Conservation (phyloP, 2,113 vertebrate genomes). For the Thomomys bottae region DNA sequence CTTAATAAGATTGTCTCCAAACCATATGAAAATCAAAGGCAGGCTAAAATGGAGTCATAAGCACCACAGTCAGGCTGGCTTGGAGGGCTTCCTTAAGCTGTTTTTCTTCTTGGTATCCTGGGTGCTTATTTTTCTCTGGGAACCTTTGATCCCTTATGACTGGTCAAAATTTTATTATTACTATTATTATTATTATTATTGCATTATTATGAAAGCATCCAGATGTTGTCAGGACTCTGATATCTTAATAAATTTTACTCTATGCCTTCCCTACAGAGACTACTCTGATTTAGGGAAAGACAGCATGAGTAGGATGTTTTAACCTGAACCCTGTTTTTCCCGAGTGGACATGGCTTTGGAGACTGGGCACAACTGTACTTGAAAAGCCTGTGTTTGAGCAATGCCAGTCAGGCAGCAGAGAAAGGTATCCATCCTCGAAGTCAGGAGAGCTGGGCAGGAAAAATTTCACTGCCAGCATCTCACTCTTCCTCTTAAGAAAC, state of each 20-base stretch:
- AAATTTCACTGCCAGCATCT: neutral
- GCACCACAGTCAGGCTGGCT: neutral
- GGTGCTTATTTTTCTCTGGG: neutral
- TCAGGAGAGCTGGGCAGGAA: neutral
- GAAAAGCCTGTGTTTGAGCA: too few relatives aligned
- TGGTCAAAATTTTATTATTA: neutral
- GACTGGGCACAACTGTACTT: neutral
- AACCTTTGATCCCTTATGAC: neutral
- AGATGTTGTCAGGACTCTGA: neutral
- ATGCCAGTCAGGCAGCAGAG: neutral
- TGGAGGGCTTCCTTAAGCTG: neutral
- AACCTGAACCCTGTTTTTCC: neutral
- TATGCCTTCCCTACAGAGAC: neutral
- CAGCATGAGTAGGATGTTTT: neutral
- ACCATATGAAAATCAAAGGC: conserved; percentile 44
- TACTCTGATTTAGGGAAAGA: neutral
- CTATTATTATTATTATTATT: too few relatives aligned
- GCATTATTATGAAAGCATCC: neutral
- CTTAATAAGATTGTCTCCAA: conserved; percentile 63
- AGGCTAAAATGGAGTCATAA: conserved; percentile 56
- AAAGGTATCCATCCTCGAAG: too few relatives aligned
- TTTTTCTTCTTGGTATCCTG: neutral
- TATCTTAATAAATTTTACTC: neutral
- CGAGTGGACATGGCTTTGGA: neutral
- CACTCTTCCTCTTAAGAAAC: neutral